These are phyloP conservation scores for Sepioteuthis lessoniana DNA, from an alignment of 2,888 invertebrate species.

Conservation along the genomic window DNA sequence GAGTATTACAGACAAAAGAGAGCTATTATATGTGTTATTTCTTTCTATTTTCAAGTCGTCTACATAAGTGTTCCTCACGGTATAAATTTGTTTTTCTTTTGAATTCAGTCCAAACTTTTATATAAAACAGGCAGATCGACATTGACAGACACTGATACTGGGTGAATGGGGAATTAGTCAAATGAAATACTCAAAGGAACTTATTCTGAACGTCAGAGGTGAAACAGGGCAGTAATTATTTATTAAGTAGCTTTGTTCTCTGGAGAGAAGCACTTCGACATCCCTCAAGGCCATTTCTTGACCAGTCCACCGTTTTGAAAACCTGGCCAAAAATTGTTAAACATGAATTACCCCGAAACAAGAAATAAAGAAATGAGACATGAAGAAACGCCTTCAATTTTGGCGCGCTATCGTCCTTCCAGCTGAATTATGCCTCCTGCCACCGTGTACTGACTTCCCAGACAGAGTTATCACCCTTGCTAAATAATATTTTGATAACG, in stretches of 20 bases:
- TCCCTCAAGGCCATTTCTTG: background rate
- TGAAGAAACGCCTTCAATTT: background rate
- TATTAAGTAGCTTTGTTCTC: background rate
- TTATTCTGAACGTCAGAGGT: background rate
- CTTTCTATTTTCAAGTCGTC: too few species aligned
- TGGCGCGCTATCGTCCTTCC: background rate
- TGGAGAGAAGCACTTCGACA: background rate
- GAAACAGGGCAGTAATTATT: background rate
- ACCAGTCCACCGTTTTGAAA: background rate
- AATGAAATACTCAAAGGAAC: background rate
- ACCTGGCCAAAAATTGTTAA: background rate
- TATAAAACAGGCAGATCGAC: background rate
- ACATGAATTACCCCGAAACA: constrained; percentile 3
- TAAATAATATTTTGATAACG: too few species aligned
- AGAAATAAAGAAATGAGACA: background rate
- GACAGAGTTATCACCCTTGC: too few species aligned
- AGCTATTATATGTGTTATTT: too few species aligned
- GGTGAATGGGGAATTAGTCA: background rate
- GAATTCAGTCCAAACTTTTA: background rate
- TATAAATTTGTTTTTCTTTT: background rate
- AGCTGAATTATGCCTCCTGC: background rate
- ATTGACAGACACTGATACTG: background rate
- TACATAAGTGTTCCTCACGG: too few species aligned
- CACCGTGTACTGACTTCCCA: background rate
- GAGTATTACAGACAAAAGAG: too few species aligned